phyloP scores from a whole-genome alignment of 2,797 vertebrate species.

The Geotria australis region DNA sequence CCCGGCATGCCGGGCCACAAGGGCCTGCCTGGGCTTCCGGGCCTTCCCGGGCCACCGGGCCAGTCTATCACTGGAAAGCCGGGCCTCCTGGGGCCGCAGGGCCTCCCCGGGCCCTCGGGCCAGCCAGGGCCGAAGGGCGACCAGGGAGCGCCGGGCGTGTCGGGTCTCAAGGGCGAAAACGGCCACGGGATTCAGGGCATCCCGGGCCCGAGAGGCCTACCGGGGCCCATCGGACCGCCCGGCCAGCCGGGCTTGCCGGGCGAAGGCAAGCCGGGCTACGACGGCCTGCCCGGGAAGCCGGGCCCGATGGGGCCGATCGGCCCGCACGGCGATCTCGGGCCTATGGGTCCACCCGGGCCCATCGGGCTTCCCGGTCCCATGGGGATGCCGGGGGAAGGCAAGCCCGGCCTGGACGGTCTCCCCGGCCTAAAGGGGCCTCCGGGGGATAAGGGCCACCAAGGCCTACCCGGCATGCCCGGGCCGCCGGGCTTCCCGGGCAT shows the following conservation, averaged over 20 bases:
- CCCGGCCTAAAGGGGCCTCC: slow-evolving; percentile 31
- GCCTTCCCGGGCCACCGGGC: slow-evolving; percentile 60
- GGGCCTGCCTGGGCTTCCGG: slow-evolving; percentile 50
- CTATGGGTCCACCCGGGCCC: slow-evolving; percentile 24
- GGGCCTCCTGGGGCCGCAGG: slow-evolving; percentile 42
- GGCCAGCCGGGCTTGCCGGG: slow-evolving; percentile 31
- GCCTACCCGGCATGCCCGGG: slow-evolving; percentile 33
- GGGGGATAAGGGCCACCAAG: slow-evolving; percentile 42
- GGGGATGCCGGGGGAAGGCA: slow-evolving; percentile 30
- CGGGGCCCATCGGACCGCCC: slow-evolving; percentile 24
- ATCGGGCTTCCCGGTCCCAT: slow-evolving; percentile 38
- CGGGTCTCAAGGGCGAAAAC: slow-evolving; percentile 54
- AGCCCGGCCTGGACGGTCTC: slow-evolving; percentile 33
- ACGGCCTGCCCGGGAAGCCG: slow-evolving; percentile 32
- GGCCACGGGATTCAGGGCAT: slow-evolving; percentile 57
- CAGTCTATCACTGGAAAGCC: slow-evolving; percentile 75
- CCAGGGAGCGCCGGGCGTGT: slow-evolving; percentile 32
- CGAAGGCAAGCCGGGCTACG: slow-evolving; percentile 37
- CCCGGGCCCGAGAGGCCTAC: slow-evolving; percentile 24
- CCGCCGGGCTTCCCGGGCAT: slow-evolving; percentile 48
- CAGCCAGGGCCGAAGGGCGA: slow-evolving; percentile 51
- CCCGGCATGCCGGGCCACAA: slow-evolving; percentile 56
- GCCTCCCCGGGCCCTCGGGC: slow-evolving; percentile 37
- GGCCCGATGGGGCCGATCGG: slow-evolving; percentile 54
- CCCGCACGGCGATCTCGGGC: slow-evolving; percentile 23